These are phyloP conservation scores for Congeria kusceri DNA, from an alignment of 2,888 invertebrate genomes.

Conservation along the genomic window DNA sequence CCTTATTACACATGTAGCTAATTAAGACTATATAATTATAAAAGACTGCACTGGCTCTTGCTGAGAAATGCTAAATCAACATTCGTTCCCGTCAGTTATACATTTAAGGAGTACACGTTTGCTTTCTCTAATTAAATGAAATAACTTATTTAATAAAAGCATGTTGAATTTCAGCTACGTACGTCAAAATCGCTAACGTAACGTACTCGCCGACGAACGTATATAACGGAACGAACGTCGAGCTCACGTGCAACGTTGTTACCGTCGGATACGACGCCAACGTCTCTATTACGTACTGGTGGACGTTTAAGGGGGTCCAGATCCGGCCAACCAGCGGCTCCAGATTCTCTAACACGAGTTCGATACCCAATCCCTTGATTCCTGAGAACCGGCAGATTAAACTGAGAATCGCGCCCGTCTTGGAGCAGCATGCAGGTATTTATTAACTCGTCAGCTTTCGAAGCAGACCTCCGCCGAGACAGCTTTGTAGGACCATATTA, in stretches of 20 bases:
- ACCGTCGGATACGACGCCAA: slow-evolving; percentile 35
- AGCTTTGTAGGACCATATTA: too few species aligned
- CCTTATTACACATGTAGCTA: too few species aligned
- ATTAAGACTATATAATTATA: too few species aligned
- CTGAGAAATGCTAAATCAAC: too few species aligned
- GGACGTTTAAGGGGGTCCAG: slow-evolving; percentile 40
- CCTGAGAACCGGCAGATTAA: slow-evolving; percentile 23
- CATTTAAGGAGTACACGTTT: too few species aligned
- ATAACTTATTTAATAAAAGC: too few species aligned
- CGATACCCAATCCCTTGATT: neutral
- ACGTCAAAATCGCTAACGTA: slow-evolving; percentile 18
- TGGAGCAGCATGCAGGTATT: slow-evolving; percentile 36
- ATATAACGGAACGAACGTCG: slow-evolving; percentile 35
- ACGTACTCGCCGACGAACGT: slow-evolving; percentile 11
- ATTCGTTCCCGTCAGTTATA: too few species aligned
- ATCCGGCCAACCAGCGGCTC: slow-evolving; percentile 43
- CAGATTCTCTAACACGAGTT: slow-evolving; percentile 21
- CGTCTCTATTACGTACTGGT: slow-evolving; percentile 37
- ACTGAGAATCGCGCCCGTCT: slow-evolving; percentile 30
- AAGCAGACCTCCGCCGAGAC: too few species aligned
- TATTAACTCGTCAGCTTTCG: too few species aligned
- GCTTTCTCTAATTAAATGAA: too few species aligned
- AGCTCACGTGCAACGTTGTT: slow-evolving; percentile 36
- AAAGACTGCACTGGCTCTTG: too few species aligned
- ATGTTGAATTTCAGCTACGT: slow-evolving; percentile 36